Conservation (phyloP, 2,113 vertebrate genomes). For the Camelus dromedarius region DNA sequence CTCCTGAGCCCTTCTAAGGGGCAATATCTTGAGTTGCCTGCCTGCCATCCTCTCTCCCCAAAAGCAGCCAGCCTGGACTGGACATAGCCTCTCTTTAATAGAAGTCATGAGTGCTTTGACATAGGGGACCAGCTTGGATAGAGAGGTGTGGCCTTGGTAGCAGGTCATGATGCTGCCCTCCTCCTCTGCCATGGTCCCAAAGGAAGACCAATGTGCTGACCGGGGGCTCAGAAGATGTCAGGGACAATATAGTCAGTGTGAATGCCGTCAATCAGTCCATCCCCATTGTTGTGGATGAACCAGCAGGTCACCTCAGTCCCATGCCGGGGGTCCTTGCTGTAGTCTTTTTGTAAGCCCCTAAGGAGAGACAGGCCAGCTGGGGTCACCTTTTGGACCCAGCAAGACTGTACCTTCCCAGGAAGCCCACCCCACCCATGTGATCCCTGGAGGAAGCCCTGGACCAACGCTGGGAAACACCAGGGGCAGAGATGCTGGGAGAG, state of each 20-base stretch:
- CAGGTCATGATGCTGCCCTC: not conserved
- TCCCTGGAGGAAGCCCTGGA: not conserved
- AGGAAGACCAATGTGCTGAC: not conserved
- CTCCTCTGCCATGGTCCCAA: not conserved
- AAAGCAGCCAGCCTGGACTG: not conserved
- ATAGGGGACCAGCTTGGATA: not conserved
- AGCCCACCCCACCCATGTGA: not conserved
- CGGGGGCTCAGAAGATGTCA: constrained; percentile 84
- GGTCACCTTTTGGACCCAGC: not conserved
- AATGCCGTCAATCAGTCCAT: constrained; percentile 93
- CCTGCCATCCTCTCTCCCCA: not conserved
- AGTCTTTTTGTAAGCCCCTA: constrained; percentile 97
- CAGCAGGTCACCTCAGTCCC: constrained; percentile 93
- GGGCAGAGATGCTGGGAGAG: too few relatives aligned
- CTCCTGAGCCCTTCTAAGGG: not conserved
- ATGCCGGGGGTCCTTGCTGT: constrained; percentile 85
- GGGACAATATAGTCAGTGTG: constrained; percentile 92
- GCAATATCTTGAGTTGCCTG: not conserved
- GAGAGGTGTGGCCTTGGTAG: not conserved
- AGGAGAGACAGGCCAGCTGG: not conserved
- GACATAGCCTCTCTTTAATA: constrained; percentile 65
- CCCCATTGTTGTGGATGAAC: constrained; percentile 95
- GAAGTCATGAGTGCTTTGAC: not conserved
- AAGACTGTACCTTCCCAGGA: not conserved
- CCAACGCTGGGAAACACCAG: rapidly evolving